Evolutionary conservation across 2,888 invertebrate genomes (phyloP).

Genomic region (Mythimna vitellina): DNA sequence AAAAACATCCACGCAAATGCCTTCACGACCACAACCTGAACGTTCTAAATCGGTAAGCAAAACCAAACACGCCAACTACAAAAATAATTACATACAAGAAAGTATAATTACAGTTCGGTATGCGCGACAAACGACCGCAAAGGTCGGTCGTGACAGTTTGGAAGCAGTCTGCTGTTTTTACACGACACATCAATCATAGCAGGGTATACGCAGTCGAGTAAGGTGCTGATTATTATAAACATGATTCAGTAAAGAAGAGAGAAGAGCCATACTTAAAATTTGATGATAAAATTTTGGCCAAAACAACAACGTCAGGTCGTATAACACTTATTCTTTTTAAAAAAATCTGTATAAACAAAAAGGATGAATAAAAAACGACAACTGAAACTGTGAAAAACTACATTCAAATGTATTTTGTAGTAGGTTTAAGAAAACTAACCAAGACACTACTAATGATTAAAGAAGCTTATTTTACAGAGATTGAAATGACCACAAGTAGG

Average conservation of each 20-base stretch:
- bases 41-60: conserved; percentile 31
- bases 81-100: conserved; percentile 60
- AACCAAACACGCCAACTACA: conserved; percentile 47
- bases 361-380: background rate
- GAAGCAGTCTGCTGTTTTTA: conserved; percentile 40
- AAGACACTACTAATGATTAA: background rate
- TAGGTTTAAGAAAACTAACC: background rate
- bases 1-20: conserved; percentile 26
- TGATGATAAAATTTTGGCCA: background rate
- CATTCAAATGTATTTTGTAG: background rate
- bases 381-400: background rate
- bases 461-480: conserved; percentile 2
- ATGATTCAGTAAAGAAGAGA: background rate
- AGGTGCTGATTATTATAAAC: background rate
- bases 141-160: conserved; percentile 70
- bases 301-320: no score
- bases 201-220: background rate
- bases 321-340: background rate
- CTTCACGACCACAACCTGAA: conserved; percentile 21
- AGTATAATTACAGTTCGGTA: conserved; percentile 63
- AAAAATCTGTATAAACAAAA: background rate
- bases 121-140: conserved; percentile 66
- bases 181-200: conserved; percentile 62
- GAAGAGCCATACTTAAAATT: background rate
- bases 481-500: background rate